Base-by-base conservation (phyloP, 2,797 vertebrate genomes). In the Petrocephalus sullivani region DNA sequence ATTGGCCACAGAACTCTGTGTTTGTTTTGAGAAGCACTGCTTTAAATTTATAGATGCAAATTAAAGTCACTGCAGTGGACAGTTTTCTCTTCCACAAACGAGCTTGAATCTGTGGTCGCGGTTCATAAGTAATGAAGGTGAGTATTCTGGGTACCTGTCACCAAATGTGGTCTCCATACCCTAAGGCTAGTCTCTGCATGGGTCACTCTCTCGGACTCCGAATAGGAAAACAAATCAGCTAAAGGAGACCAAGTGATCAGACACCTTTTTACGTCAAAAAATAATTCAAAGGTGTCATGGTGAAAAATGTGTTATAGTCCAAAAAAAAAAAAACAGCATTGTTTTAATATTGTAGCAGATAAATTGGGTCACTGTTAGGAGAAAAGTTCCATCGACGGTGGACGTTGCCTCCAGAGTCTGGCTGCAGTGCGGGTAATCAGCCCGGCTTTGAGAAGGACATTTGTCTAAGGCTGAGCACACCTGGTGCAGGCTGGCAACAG, bases 21-120 rank as follows among this genome's bases (percentile, higher is more conserved):
- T 33, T 54, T 28, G 82, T 33, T 54, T 84, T 10, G 1, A 53
- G 51, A 54, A 85, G 28, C 21, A 16, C 82, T 56, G 53, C 49
- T 85, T 85, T 16, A 54, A 28, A 54, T 85, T 85, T 33, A 85
- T 85, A 56, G 49, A 54, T 85, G 82, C 23, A 85, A 85, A 85
- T 85, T 56, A 33, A 85, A 85, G 23, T 28, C 21, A 85, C 49
- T 54, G 49, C 21, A 33, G 53, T 56, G 49, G 82, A 56, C 23
- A 4, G 51, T 85, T 53, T 85, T 85, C 64, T 85, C 53, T 2
- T 49, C 21, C 49, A 54, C 82, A 85, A 85, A 85, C 0, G 14
- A 54, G 82, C 53, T 56, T 56, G 53, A 85, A 85, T 85, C n/a
- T 56, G 53, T 23, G 12, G 53, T 10, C 12, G 49, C 33, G 49